A percentile compares a stretch with the other conserved stretches of the same genome.
Conservation (phyloP, 2,797 vertebrate species). For the Threskiornis aethiopicus region DNA sequence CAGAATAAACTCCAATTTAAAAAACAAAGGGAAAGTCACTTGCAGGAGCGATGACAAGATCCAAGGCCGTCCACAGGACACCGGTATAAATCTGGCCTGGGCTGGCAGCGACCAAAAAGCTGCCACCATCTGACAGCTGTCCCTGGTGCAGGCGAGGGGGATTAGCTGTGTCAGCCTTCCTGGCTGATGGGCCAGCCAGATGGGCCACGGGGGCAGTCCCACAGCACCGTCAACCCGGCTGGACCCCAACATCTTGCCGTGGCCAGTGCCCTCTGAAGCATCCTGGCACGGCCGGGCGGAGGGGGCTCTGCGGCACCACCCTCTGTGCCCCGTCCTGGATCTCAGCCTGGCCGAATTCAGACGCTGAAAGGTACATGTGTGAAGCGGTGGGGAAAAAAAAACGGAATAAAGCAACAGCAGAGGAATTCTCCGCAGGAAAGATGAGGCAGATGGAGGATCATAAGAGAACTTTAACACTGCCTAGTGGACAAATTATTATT, state of each 20-base stretch:
- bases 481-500: not conserved
- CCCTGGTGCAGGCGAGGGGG: not conserved
- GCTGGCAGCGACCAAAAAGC: not conserved
- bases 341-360: not conserved
- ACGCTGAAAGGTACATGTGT: not conserved
- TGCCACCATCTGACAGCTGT: not conserved
- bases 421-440: not conserved
- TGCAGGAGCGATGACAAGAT: fast-evolving
- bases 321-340: fast-evolving
- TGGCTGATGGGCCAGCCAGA: not conserved
- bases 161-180: not conserved
- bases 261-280: fast-evolving
- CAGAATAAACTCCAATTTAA: not conserved
- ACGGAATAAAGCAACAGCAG: not conserved
- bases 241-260: fast-evolving
- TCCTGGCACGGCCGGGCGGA: fast-evolving
- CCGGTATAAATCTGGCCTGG: not conserved
- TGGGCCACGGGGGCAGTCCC: not conserved
- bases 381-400: not conserved
- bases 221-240: fast-evolving
- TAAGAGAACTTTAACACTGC: not conserved
- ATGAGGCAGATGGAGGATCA: not conserved
- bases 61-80: not conserved
- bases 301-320: fast-evolving
- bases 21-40: not conserved